Base-by-base conservation (phyloP, 1,140 invertebrate genomes). In the Ostrea denselamellosa region DNA sequence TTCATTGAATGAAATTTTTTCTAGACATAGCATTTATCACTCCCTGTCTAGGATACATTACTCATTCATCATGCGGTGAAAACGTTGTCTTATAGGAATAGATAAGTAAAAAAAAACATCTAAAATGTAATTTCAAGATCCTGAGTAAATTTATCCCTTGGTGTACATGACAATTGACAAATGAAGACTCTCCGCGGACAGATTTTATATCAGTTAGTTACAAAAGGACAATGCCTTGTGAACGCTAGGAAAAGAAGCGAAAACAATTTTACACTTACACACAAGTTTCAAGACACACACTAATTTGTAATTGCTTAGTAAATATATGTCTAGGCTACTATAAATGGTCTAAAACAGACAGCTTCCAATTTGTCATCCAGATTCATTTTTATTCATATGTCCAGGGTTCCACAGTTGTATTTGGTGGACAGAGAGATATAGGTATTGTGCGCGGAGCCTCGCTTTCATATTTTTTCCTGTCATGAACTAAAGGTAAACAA, bases 91-190 rank as follows among this genome's bases (percentile, higher is more conserved):
- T 12, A 77, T 12, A 77, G 68, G 12, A 10, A 68, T 9, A 68
- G 22, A 68, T n/a, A 68, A 68, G 25, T 68, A 28, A 34, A 77
- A 34, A 77, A 34, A 28, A 77, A 28, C 34, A 44, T 44, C 34
- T 44, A 44, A 12, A 77, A 77, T 34, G 68, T 77, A 77, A 28
- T 77, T 77, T 77, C 22, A 34, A 77, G 68, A 77, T 77, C 68
- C 68, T 34, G 68, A 77, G 25, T 77, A 28, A 14, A 77, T 28
- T 14, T 25, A 17, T 34, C 14, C 25, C 22, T 34, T 77, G 14
- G 14, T 28, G 12, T 34, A 77, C 25, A 77, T 77, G 68, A 77
- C 68, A 77, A 77, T 3, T 77, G 68, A 77, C 68, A 77, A 77
- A 28, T 34, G 68, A 34, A 22, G 68, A 77, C 56, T 62, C n/a